Evolutionary conservation across 1,140 invertebrate genomes (phyloP).

Genomic region (Melanaphis sacchari): DNA sequence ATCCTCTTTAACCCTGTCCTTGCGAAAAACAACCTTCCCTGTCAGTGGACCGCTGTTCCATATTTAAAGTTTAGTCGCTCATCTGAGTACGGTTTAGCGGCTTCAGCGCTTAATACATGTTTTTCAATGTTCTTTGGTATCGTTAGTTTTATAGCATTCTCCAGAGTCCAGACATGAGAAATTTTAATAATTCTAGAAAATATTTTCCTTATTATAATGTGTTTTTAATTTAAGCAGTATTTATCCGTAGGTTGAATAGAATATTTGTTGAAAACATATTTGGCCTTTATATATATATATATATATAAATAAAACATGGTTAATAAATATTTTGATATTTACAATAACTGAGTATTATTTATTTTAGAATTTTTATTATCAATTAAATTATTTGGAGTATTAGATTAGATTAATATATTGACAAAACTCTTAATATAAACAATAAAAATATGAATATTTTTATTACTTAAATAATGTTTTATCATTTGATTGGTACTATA

Average conservation of each 20-base stretch:
- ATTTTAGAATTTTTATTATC: not conserved
- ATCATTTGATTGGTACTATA: not conserved
- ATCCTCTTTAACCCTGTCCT: conserved; percentile 24
- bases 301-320: not conserved
- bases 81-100: conserved; percentile 29
- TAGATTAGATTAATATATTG: not conserved
- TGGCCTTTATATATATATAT: too few species aligned
- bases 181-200: not conserved
- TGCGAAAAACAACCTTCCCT: conserved; percentile 32
- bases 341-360: not conserved
- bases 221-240: not conserved
- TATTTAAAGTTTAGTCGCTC: not conserved
- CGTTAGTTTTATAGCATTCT: not conserved
- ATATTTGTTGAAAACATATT: not conserved
- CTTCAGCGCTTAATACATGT: not conserved
- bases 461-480: not conserved
- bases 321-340: not conserved
- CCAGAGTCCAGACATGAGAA: not conserved
- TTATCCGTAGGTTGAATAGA: not conserved
- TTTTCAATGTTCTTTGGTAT: not conserved
- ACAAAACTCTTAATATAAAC: not conserved
- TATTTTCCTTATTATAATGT: not conserved
- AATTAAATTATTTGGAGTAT: not conserved
- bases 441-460: not conserved
- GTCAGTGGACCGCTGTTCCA: not conserved